A percentile compares a stretch with the other conserved stretches of the same genome.
These are phyloP conservation scores for Maniola jurtina DNA, from an alignment of 1,140 invertebrate species.

Conservation along the genomic window DNA sequence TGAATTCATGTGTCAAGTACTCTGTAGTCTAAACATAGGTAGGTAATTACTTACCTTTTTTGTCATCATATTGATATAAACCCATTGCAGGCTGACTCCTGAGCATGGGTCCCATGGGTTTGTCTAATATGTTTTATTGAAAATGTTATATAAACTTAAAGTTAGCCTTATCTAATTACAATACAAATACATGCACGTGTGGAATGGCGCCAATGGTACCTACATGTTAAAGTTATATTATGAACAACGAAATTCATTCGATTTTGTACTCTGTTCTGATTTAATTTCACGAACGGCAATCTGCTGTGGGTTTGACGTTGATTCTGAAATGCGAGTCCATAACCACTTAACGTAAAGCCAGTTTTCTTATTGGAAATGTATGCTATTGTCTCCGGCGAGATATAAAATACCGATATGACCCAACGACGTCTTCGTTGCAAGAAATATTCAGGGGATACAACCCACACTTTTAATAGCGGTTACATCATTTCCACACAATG, in stretches of 20 bases:
- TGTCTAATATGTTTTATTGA: no score
- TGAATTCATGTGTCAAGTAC: no score
- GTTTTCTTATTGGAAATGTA: slow-evolving; percentile 71
- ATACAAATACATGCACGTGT: no score
- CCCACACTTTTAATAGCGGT: slow-evolving; percentile 78
- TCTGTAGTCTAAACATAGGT: neutral
- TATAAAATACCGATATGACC: slow-evolving; percentile 78
- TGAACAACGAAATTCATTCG: neutral
- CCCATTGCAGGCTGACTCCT: no score
- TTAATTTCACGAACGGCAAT: slow-evolving; percentile 9
- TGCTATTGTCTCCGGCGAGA: slow-evolving; percentile 73
- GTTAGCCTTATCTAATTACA: no score
- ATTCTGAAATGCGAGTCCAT: slow-evolving; percentile 54
- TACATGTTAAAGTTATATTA: neutral
- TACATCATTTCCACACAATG: slow-evolving; percentile 79
- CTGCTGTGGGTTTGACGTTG: slow-evolving; percentile 38
- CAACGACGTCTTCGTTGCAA: slow-evolving; percentile 74
- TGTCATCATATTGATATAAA: no score
- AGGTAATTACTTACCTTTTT: no score
- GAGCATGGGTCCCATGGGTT: no score
- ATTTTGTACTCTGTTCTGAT: neutral
- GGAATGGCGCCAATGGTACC: no score
- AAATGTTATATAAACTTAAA: no score
- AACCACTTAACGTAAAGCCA: slow-evolving; percentile 66
- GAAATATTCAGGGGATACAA: slow-evolving; percentile 77